Conservation (phyloP, 2,797 vertebrate genomes). For the Loriculus beryllinus region DNA sequence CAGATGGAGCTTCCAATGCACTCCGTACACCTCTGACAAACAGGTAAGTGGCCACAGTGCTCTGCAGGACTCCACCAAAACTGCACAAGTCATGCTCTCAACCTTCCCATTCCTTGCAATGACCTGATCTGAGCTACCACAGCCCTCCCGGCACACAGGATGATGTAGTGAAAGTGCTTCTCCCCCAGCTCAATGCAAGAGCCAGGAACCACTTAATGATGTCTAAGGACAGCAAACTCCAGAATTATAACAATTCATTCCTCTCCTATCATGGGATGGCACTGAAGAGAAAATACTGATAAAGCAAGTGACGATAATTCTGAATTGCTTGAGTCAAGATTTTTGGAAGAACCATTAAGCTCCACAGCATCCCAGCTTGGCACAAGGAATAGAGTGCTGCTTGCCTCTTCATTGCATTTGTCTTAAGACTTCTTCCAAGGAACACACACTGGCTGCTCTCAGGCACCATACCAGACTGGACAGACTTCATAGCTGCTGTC, state of each 20-base stretch:
- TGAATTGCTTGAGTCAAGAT: neutral
- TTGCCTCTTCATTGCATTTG: neutral
- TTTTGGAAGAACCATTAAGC: neutral
- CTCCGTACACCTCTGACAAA: neutral
- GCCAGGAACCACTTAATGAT: neutral
- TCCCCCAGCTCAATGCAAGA: neutral
- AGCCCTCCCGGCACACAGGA: fast-evolving
- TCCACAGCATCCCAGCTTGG: neutral
- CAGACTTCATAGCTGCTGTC: neutral
- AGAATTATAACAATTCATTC: neutral
- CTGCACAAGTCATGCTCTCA: neutral
- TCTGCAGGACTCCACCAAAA: neutral
- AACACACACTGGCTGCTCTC: neutral
- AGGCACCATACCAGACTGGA: neutral
- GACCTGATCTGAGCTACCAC: neutral
- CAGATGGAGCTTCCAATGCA: fast-evolving
- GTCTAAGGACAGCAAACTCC: neutral
- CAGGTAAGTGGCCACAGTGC: fast-evolving
- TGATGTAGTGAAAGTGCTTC: neutral
- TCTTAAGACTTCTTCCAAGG: neutral
- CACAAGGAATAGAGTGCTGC: neutral
- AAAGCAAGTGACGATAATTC: neutral
- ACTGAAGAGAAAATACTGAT: neutral
- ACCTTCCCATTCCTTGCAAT: neutral
- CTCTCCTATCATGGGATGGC: no score